phyloP scores from a whole-genome alignment of 2,113 vertebrate genomes.

The Equus quagga region DNA sequence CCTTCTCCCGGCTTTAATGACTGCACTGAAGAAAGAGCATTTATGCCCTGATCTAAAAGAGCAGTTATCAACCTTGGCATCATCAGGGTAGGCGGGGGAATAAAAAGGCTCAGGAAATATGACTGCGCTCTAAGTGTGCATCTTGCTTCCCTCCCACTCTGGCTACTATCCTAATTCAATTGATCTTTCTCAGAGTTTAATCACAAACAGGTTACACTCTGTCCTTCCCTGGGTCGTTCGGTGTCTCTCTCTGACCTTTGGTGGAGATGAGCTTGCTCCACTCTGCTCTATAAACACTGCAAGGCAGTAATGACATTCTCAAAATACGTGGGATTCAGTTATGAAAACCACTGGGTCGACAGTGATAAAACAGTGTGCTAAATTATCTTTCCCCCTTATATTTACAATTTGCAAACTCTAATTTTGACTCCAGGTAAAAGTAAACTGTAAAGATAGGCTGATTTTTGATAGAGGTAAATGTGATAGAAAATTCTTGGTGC shows the following conservation, averaged over 20 bases:
- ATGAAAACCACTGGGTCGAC: constrained; percentile 75
- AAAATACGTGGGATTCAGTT: constrained; percentile 40
- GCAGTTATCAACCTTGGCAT: constrained; percentile 52
- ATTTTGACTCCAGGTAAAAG: constrained; percentile 80
- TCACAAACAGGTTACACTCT: constrained; percentile 41
- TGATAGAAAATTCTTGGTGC: constrained; percentile 78
- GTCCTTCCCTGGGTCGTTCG: constrained; percentile 18
- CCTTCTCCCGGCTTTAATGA: constrained; percentile 57
- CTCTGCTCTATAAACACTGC: constrained; percentile 63
- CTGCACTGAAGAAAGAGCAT: constrained; percentile 45
- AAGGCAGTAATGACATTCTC: constrained; percentile 72
- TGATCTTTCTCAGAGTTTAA: constrained; percentile 67
- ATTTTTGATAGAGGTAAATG: constrained; percentile 81
- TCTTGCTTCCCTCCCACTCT: constrained; percentile 52
- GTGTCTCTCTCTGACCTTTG: constrained; percentile 54
- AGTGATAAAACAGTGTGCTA: constrained; percentile 76
- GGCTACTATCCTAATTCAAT: background rate
- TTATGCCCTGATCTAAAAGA: constrained; percentile 44
- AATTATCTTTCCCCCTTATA: constrained; percentile 76
- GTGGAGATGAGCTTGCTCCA: constrained; percentile 34
- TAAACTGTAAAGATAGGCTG: constrained; percentile 76
- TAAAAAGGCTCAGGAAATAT: constrained; percentile 21
- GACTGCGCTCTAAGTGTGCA: background rate
- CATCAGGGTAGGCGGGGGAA: background rate
- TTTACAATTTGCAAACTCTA: constrained; percentile 82